A percentile compares a stretch with the other conserved stretches of the same genome.
phyloP scores from a whole-genome alignment of 2,113 vertebrate genomes.

The Porphyrio hochstetteri region DNA sequence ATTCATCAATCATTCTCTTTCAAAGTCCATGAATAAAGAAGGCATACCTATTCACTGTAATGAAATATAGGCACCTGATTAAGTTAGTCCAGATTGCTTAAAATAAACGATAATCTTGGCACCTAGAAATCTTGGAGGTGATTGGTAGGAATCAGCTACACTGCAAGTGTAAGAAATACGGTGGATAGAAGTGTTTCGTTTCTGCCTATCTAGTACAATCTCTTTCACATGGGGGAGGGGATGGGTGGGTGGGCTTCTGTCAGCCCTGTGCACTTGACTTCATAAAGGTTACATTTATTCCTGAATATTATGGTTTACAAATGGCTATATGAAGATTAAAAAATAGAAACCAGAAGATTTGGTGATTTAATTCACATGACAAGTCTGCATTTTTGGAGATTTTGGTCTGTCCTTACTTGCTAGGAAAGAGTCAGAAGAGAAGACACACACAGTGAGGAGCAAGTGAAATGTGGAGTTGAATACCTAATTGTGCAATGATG shows the following conservation, averaged over 20 bases:
- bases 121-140: neutral
- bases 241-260: neutral
- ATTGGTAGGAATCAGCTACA: neutral
- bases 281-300: neutral
- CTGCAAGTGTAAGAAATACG: neutral
- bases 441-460: neutral
- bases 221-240: neutral
- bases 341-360: neutral
- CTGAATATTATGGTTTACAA: neutral
- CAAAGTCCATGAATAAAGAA: slow-evolving; percentile 14
- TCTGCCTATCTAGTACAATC: neutral
- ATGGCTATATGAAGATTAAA: neutral
- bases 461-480: neutral
- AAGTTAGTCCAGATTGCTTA: neutral
- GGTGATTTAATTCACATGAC: neutral
- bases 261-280: neutral
- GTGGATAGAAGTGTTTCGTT: neutral
- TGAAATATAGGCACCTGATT: neutral
- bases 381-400: neutral
- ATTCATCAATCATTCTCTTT: slow-evolving; percentile 43
- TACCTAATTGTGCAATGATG: neutral
- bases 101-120: neutral
- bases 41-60: neutral
- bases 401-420: neutral
- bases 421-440: neutral